Percentiles rank a stretch among this genome's conserved stretches.
Evolutionary conservation across 2,888 invertebrate species (phyloP).

Genomic region (Polydrusus pterygomalis): DNA sequence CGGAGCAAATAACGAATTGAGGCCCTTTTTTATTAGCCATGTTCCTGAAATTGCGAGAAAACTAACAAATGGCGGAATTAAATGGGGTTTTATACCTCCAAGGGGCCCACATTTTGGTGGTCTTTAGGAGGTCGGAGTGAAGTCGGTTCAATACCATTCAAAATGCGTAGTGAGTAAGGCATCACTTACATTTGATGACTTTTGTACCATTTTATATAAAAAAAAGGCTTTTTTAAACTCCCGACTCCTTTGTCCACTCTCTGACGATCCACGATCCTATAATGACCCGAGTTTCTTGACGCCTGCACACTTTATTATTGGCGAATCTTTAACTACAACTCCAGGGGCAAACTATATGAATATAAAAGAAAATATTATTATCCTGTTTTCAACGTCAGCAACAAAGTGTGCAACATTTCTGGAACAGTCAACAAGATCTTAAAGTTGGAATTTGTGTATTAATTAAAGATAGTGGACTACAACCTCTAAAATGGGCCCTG

Average conservation of each 20-base stretch:
- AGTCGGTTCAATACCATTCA: conserved; percentile 36
- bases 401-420: too few relatives aligned
- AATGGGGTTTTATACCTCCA: conserved; percentile 12
- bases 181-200: conserved; percentile 37
- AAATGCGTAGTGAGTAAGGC: conserved; percentile 28
- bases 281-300: conserved; percentile 23
- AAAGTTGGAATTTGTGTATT: too few relatives aligned
- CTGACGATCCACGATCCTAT: conserved; percentile 30
- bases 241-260: conserved; percentile 29
- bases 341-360: neutral
- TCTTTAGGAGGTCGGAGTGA: conserved; percentile 33
- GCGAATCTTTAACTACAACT: conserved; percentile 20
- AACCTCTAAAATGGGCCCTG: too few relatives aligned
- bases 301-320: conserved; percentile 37
- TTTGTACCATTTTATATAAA: conserved; percentile 33
- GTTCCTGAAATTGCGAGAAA: too few relatives aligned
- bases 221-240: conserved; percentile 34
- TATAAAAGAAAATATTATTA: too few relatives aligned
- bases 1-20: too few relatives aligned
- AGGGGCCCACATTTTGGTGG: conserved; percentile 37
- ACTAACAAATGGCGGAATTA: too few relatives aligned
- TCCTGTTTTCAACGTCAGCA: too few relatives aligned
- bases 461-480: too few relatives aligned
- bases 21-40: too few relatives aligned
- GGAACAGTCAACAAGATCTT: too few relatives aligned